A percentile compares a stretch with the other conserved stretches of the same genome.
phyloP scores from a whole-genome alignment of 1,140 invertebrate species.

The Lasaia peninsularis region DNA sequence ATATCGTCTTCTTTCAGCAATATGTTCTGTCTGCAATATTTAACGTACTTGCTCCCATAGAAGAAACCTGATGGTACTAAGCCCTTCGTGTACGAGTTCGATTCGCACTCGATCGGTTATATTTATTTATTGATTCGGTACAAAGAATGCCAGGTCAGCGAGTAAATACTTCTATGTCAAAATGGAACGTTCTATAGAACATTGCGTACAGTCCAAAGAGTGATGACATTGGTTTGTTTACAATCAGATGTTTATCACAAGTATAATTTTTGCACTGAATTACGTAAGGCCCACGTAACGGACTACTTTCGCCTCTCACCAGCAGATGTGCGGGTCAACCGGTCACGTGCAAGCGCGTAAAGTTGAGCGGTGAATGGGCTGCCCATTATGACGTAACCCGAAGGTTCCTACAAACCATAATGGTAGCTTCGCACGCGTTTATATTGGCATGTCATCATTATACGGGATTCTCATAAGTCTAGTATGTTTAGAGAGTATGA shows the following conservation, averaged over 20 bases:
- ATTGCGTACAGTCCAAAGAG: neutral
- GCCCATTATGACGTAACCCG: constrained; percentile 24
- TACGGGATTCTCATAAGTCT: neutral
- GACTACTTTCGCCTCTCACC: constrained; percentile 57
- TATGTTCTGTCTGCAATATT: too few relatives aligned
- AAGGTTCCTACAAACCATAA: neutral
- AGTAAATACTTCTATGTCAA: too few relatives aligned
- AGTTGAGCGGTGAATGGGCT: constrained; percentile 28
- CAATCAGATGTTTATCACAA: constrained; percentile 15
- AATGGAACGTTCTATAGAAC: neutral
- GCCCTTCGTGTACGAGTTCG: too few relatives aligned
- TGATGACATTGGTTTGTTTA: constrained; percentile 14
- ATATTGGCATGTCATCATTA: neutral
- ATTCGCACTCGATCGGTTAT: too few relatives aligned
- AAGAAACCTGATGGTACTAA: too few relatives aligned
- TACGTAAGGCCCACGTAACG: constrained; percentile 45
- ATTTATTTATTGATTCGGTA: too few relatives aligned
- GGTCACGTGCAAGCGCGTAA: constrained; percentile 30
- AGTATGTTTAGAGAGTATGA: neutral
- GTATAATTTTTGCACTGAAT: constrained; percentile 45
- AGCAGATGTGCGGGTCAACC: constrained; percentile 34
- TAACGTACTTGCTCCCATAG: too few relatives aligned
- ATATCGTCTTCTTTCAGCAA: too few relatives aligned
- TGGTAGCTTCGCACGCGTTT: neutral
- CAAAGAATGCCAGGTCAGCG: too few relatives aligned